Conservation (phyloP, 2,888 invertebrate species). For the Branchipolynoe longqiensis region DNA sequence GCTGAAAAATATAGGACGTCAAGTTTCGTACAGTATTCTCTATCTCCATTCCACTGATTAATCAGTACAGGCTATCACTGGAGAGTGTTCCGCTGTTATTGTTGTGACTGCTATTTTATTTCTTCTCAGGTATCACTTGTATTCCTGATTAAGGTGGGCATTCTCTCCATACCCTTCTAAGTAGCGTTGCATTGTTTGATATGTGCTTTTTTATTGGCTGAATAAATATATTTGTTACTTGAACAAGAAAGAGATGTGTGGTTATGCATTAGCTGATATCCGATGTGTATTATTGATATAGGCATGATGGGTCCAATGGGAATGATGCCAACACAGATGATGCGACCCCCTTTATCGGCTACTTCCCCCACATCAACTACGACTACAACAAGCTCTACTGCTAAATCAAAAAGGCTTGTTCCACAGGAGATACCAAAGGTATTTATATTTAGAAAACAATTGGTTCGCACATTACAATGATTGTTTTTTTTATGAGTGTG, state of each 20-base stretch:
- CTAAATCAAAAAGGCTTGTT: constrained; percentile 75
- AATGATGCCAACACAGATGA: constrained; percentile 80
- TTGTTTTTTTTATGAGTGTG: no score
- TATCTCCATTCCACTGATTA: no score
- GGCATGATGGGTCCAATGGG: constrained; percentile 81
- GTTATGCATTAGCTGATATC: neutral
- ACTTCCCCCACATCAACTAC: constrained; percentile 18
- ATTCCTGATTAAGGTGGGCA: neutral
- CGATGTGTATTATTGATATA: constrained; percentile 64
- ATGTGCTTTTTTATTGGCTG: neutral
- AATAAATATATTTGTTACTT: neutral
- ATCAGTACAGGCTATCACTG: no score
- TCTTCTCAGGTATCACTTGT: neutral
- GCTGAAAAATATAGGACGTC: no score
- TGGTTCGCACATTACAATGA: no score
- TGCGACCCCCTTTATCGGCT: constrained; percentile 68
- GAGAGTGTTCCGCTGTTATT: no score
- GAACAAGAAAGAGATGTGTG: neutral
- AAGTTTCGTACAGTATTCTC: no score
- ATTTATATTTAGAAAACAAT: constrained; percentile 43
- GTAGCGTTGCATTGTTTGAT: neutral
- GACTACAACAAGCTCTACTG: constrained; percentile 12
- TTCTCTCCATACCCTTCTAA: neutral
- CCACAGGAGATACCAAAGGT: constrained; percentile 80
- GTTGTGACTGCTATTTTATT: no score